Percentiles rank a stretch among this genome's conserved stretches.
These are phyloP conservation scores for Elymnias hypermnestra DNA, from an alignment of 1,140 invertebrate species.

Conservation along the genomic window DNA sequence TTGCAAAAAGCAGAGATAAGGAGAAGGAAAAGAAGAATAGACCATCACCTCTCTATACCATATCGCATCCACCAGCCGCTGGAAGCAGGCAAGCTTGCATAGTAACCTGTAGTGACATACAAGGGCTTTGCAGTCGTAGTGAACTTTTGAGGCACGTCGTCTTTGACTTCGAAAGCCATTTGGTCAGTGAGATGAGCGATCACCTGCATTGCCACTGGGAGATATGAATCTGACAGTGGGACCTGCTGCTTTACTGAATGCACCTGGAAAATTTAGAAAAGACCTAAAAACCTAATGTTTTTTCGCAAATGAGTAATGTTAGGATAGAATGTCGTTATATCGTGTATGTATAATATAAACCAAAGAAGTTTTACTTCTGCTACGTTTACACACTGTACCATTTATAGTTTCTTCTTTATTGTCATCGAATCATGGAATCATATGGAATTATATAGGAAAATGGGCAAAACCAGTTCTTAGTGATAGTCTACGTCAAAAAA, in stretches of 20 bases:
- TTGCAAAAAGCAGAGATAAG: neutral
- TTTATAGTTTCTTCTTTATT: too few relatives aligned
- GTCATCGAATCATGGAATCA: too few relatives aligned
- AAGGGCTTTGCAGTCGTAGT: constrained; percentile 34
- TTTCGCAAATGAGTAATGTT: too few relatives aligned
- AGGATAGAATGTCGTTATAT: too few relatives aligned
- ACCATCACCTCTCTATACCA: constrained; percentile 29
- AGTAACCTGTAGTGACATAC: constrained; percentile 31
- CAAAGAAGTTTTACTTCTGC: too few relatives aligned
- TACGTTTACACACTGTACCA: too few relatives aligned
- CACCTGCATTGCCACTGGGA: constrained; percentile 77
- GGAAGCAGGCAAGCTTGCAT: constrained; percentile 15
- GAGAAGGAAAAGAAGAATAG: constrained; percentile 14
- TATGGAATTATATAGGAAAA: too few relatives aligned
- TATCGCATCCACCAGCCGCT: constrained; percentile 29
- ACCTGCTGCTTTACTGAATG: constrained; percentile 49
- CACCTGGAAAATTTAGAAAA: constrained; percentile 35
- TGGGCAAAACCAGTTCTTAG: too few relatives aligned
- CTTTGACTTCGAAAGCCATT: constrained; percentile 75
- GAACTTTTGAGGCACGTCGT: constrained; percentile 45
- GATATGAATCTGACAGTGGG: constrained; percentile 67
- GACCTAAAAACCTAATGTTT: too few relatives aligned
- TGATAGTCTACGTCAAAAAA: too few relatives aligned
- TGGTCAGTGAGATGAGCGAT: constrained; percentile 77
- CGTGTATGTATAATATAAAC: too few relatives aligned